phyloP scores from a whole-genome alignment of 2,113 vertebrate genomes.

The Cyprinodon variegatus region DNA sequence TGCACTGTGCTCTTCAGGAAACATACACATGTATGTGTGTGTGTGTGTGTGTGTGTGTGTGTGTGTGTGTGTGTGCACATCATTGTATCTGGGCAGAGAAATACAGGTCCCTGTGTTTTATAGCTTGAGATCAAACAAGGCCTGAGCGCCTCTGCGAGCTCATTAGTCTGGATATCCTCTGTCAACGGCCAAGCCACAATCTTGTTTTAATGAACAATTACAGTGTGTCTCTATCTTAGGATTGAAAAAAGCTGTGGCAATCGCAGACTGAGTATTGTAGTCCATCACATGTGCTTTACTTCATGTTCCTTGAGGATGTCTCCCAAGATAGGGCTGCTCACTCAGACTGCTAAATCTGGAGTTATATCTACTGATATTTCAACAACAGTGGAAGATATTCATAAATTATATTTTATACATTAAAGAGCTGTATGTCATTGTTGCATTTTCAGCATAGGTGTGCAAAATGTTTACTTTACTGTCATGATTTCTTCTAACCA shows the following conservation, averaged over 20 bases:
- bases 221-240: not conserved
- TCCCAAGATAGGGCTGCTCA: not conserved
- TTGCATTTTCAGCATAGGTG: not conserved
- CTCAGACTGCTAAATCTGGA: not conserved
- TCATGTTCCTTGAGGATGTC: not conserved
- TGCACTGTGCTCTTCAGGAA: conserved; percentile 41
- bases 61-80: conserved; percentile 10
- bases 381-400: not conserved
- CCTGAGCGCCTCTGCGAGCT: conserved; percentile 48
- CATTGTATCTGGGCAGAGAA: conserved; percentile 58
- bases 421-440: not conserved
- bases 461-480: conserved; percentile 18
- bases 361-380: not conserved
- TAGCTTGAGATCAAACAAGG: conserved; percentile 66
- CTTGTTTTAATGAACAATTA: conserved; percentile 62
- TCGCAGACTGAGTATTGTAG: not conserved
- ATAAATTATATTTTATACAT: not conserved
- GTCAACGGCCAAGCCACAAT: conserved; percentile 51
- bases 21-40: conserved; percentile 15
- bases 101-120: conserved; percentile 56
- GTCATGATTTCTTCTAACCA: conserved; percentile 5
- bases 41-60: conserved; percentile 11
- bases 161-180: conserved; percentile 62
- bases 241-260: conserved; percentile 11
- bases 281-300: not conserved